A percentile compares a stretch with the other conserved stretches of the same genome.
Conservation (phyloP, 2,888 invertebrate species). For the Scaptomyza flava region DNA sequence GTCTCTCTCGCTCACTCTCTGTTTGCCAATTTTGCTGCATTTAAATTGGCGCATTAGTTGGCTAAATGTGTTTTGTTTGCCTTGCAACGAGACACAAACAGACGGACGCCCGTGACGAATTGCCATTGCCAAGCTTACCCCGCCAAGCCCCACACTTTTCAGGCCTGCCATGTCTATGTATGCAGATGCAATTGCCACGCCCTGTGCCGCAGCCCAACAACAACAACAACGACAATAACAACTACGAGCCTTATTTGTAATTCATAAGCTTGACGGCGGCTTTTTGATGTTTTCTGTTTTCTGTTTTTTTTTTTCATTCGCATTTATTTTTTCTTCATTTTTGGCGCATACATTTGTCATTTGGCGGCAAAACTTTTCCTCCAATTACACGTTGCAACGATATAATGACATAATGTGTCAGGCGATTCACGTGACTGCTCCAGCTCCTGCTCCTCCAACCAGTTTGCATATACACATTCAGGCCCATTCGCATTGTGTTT, state of each 20-base stretch:
- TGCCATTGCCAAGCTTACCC: constrained; percentile 39
- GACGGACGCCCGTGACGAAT: constrained; percentile 58
- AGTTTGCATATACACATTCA: constrained; percentile 1
- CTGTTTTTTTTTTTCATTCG: constrained; percentile 12
- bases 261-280: constrained; percentile 77
- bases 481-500: constrained; percentile 48
- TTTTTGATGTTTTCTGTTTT: constrained; percentile 55
- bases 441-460: constrained; percentile 25
- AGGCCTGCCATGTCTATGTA: constrained; percentile 24
- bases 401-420: constrained; percentile 78
- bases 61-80: constrained; percentile 61
- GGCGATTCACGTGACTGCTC: constrained; percentile 32
- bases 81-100: constrained; percentile 54
- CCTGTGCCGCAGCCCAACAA: constrained; percentile 17
- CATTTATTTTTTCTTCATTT: constrained; percentile 3
- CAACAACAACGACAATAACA: not conserved
- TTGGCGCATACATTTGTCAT: constrained; percentile 72
- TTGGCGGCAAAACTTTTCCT: constrained; percentile 76
- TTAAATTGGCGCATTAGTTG: constrained; percentile 76
- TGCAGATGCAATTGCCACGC: constrained; percentile 73
- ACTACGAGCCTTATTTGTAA: constrained; percentile 69
- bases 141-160: not conserved
- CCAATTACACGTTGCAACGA: constrained; percentile 80
- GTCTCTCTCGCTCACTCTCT: constrained; percentile 21
- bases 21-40: constrained; percentile 55